Conservation (phyloP, 1,140 invertebrate genomes). For the Stegodyphus dumicola region DNA sequence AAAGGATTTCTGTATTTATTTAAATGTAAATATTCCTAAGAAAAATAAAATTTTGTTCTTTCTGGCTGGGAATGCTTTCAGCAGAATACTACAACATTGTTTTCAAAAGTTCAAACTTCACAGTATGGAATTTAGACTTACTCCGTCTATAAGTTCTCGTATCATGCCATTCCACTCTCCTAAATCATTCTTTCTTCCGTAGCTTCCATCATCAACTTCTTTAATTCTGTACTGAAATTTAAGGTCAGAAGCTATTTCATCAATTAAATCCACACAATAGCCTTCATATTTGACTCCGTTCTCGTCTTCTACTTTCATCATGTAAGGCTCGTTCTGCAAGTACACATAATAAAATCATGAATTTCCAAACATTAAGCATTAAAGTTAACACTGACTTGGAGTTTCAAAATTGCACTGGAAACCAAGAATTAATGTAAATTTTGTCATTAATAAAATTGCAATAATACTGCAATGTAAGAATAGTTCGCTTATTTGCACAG, state of each 20-base stretch:
- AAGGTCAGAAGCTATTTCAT: conserved; percentile 78
- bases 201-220: conserved; percentile 69
- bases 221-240: conserved; percentile 83
- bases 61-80: too few species aligned
- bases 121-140: neutral
- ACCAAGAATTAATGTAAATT: too few species aligned
- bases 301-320: conserved; percentile 65
- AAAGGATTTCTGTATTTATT: too few species aligned
- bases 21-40: too few species aligned
- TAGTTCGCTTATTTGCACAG: too few species aligned
- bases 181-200: conserved; percentile 66
- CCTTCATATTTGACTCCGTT: conserved; percentile 83
- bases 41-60: too few species aligned
- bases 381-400: too few species aligned
- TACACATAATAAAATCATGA: conserved; percentile 29
- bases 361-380: too few species aligned
- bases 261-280: conserved; percentile 73
- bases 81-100: neutral
- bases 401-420: too few species aligned
- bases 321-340: conserved; percentile 65
- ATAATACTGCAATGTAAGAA: too few species aligned
- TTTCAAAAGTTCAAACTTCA: neutral
- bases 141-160: conserved; percentile 64
- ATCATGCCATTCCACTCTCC: conserved; percentile 70
- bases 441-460: too few species aligned